Percentiles rank a stretch among this genome's conserved stretches.
These are phyloP conservation scores for Drosophila watanabei DNA, from an alignment of 1,140 invertebrate genomes.

Conservation along the genomic window DNA sequence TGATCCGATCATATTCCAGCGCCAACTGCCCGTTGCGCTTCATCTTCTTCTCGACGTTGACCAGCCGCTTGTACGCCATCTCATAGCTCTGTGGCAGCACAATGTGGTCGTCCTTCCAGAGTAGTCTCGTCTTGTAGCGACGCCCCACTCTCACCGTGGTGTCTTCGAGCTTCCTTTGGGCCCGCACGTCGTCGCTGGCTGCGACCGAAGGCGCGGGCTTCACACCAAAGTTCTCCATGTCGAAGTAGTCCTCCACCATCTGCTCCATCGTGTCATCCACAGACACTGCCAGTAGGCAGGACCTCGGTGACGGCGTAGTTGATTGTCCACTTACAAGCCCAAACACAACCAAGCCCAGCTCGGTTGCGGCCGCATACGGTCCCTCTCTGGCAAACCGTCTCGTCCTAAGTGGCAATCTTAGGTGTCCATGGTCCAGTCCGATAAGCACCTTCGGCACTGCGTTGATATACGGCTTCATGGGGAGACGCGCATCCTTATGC, in stretches of 20 bases:
- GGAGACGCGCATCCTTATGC: neutral
- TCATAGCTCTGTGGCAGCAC: no score
- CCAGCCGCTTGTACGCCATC: no score
- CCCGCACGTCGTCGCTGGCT: neutral
- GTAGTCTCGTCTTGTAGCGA: no score
- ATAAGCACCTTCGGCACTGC: conserved; percentile 2
- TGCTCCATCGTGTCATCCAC: conserved; percentile 7
- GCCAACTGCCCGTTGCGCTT: no score
- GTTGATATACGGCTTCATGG: conserved; percentile 17
- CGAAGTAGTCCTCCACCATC: conserved; percentile 20
- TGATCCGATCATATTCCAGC: no score
- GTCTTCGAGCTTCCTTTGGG: no score
- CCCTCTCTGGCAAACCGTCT: neutral
- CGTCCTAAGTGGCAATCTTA: neutral
- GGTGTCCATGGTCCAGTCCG: neutral
- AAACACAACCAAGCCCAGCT: neutral
- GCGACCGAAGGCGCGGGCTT: neutral
- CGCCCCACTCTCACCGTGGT: no score
- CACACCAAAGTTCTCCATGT: conserved; percentile 15
- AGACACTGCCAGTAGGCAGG: conserved; percentile 16
- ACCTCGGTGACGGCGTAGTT: neutral
- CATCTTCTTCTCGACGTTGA: neutral
- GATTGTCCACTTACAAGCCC: neutral
- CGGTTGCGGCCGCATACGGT: neutral
- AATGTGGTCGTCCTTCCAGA: no score